Base-by-base conservation (phyloP, 2,113 vertebrate genomes). In the Sisor rabdophorus region DNA sequence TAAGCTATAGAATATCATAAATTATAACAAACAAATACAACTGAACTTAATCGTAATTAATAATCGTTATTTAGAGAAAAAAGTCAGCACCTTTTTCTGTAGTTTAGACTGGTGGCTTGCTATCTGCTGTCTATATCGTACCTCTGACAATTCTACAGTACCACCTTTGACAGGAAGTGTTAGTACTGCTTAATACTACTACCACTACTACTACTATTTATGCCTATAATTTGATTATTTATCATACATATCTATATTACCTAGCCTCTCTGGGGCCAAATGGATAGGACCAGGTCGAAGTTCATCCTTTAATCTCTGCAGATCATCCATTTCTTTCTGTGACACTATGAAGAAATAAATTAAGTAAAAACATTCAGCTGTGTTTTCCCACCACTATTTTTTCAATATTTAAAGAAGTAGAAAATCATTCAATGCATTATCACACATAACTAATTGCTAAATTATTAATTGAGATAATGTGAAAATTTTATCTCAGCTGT, bases 61-160 rank as follows among this genome's bases (percentile, higher is more conserved):
- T n/a, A n/a, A n/a, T n/a, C n/a, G n/a, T n/a, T n/a, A n/a, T n/a
- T n/a, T n/a, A n/a, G n/a, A n/a, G 12, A 78, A 60, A 59, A 24
- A 79, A 56, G 44, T 61, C 5, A n/a, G 7, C 85, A 96, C 95
- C 93, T 91, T 93, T 90, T 93, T 91, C 76, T 90, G 89, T 28
- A 92, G 85, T 90, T 93, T 96, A 86, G 90, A 89, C 59, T 80
- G 78, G 2, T 71, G 65, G 9, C 84, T 80, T 5, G 86, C 84
- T 58, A 53, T 12, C 5, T 88, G 84, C 83, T 97, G 96, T 13
- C 79, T 93, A 85, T 85, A 84, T 59, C 96, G 92, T 72, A 85
- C 94, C 88, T 92, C 91, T 80, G 76, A 65, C 69, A 93, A 76
- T 4, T 92, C 88, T 24, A 78, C 73, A 12, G 19, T 67, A 54